Evolutionary conservation across 2,113 vertebrate species (phyloP), one percentile per base, ranked within the genome.

Genomic region (Salvelinus sp.): DNA sequence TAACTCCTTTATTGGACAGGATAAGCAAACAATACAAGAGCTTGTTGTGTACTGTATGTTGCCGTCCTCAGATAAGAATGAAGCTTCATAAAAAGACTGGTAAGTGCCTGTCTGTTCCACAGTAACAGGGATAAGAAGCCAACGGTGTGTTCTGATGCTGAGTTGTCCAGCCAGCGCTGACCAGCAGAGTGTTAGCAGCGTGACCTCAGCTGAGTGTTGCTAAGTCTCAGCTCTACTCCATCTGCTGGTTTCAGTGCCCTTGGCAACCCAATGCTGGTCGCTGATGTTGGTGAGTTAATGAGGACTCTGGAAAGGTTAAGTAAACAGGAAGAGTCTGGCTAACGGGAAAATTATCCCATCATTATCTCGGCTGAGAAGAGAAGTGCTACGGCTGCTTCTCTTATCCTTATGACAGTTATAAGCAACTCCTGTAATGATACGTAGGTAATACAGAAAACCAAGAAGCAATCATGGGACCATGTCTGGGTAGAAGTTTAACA

Each of bases 241-340:
- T 88, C 90, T 92, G 91, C 80, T 83, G 81, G 88, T 90, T 90
- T 88, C 89, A 76, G 86, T 88, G 91, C 87, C 90, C 89, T 89
- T 91, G 89, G 91, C 90, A 92, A 88, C 87, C 82, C 82, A 85
- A 88, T 81, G 79, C 50, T 84, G 85, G 85, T 85, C 73, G 80
- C 80, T 85, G 78, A 85, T 86, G 87, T 81, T 86, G 87, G 84
- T 75, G 87, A 91, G 90, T 88, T 93, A 93, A 93, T 94, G 91
- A 94, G 91, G 88, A 88, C 87, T 88, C 88, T 23, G 64, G 88
- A 92, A 92, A 93, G 93, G 93, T 94, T 92, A 94, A 91, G 89
- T 90, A 91, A 91, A 92, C 93, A 93, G 92, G 91, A 92, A 89
- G 88, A 89, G 88, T 85, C 81, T 69, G 82, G 73, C 88, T 91